These are phyloP conservation scores for Epinotia nisella DNA, from an alignment of 2,888 invertebrate species.

Conservation along the genomic window DNA sequence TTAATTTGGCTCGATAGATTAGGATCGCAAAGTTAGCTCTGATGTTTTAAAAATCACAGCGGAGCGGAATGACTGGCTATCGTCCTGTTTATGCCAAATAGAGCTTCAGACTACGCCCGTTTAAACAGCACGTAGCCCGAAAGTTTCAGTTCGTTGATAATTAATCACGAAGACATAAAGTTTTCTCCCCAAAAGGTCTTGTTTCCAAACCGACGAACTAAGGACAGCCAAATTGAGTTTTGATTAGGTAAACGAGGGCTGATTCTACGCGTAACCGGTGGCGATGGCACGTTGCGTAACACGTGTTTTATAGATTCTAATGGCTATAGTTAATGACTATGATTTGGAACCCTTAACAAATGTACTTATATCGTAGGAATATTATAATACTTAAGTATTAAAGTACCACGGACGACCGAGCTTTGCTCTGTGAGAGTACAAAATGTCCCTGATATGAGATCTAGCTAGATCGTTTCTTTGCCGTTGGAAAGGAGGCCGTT, in stretches of 20 bases:
- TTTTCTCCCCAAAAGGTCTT: conserved; percentile 61
- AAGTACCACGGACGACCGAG: too few species aligned
- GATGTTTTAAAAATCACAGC: neutral
- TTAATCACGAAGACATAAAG: conserved; percentile 64
- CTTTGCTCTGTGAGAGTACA: too few species aligned
- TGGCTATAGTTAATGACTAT: conserved; percentile 15
- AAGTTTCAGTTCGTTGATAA: conserved; percentile 55
- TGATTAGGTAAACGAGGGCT: conserved; percentile 58
- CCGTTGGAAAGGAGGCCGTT: too few species aligned
- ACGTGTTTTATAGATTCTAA: conserved; percentile 50
- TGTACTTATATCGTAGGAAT: too few species aligned
- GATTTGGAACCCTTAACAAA: conserved; percentile 19
- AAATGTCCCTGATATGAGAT: too few species aligned
- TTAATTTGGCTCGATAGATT: too few species aligned
- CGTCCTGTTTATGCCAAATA: conserved; percentile 20
- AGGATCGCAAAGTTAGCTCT: too few species aligned
- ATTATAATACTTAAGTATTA: too few species aligned
- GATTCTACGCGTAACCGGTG: conserved; percentile 55
- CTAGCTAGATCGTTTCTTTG: too few species aligned
- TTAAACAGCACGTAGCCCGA: conserved; percentile 32
- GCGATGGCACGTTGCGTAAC: conserved; percentile 55
- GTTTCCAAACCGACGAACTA: conserved; percentile 62
- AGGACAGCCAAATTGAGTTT: conserved; percentile 68
- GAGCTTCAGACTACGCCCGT: conserved; percentile 12
- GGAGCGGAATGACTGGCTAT: conserved; percentile 7